Conservation (phyloP, 2,888 invertebrate genomes). For the Acronicta alni region DNA sequence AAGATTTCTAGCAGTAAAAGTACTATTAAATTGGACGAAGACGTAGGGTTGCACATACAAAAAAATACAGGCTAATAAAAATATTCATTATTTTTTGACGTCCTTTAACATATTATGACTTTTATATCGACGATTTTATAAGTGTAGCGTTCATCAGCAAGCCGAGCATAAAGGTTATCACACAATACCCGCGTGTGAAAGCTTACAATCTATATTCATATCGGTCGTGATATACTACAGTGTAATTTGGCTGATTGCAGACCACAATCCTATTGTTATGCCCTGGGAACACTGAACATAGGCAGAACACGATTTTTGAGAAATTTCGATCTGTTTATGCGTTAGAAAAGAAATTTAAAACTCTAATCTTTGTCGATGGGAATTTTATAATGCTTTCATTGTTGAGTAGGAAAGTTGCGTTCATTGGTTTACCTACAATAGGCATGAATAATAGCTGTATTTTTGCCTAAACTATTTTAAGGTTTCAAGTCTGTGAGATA, state of each 20-base stretch:
- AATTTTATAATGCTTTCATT: constrained; percentile 27
- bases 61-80: no score
- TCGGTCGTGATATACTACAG: constrained; percentile 56
- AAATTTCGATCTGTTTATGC: constrained; percentile 41
- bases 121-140: no score
- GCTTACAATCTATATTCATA: constrained; percentile 47
- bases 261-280: constrained; percentile 47
- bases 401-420: not conserved
- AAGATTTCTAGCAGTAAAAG: no score
- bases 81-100: no score
- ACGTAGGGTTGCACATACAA: no score
- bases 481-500: no score
- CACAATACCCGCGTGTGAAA: constrained; percentile 50
- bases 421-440: not conserved
- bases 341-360: constrained; percentile 36
- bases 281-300: constrained; percentile 44
- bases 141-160: not conserved
- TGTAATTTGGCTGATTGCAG: constrained; percentile 63
- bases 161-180: constrained; percentile 20
- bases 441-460: no score
- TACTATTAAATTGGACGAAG: no score
- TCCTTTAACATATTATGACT: no score
- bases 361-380: constrained; percentile 13
- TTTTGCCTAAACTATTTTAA: no score
- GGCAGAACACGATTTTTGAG: constrained; percentile 48